Conservation (phyloP, 2,797 vertebrate species). For the Poliocrania exsul region DNA sequence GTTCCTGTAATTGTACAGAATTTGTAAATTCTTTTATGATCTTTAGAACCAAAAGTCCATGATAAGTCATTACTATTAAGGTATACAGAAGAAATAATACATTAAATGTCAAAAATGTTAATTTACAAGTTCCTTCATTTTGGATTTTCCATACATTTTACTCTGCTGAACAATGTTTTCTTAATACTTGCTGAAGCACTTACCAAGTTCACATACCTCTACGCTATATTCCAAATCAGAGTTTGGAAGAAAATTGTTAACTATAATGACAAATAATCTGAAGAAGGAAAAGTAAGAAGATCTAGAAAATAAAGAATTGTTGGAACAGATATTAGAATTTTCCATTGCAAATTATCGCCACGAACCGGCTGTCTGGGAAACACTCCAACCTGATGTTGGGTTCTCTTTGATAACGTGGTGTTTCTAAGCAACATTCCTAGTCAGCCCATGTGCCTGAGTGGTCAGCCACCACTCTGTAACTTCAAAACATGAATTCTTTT, state of each 20-base stretch:
- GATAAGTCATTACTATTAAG: background rate
- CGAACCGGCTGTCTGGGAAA: conserved; percentile 70
- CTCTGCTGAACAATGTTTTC: background rate
- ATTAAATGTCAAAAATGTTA: background rate
- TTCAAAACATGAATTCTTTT: conserved; percentile 58
- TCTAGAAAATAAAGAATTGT: conserved; percentile 66
- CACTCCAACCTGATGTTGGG: conserved; percentile 69
- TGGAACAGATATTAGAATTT: conserved; percentile 71
- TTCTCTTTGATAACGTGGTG: conserved; percentile 65
- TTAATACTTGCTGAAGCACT: background rate
- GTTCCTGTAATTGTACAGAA: background rate
- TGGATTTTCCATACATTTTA: background rate
- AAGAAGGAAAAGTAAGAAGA: conserved; percentile 39
- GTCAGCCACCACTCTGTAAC: conserved; percentile 50
- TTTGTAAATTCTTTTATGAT: background rate
- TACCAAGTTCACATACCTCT: background rate
- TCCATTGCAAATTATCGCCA: conserved; percentile 71
- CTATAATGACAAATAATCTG: conserved; percentile 32
- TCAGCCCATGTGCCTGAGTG: conserved; percentile 8
- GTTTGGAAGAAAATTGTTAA: background rate
- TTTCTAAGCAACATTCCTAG: conserved; percentile 68
- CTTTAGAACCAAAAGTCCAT: background rate
- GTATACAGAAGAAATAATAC: background rate
- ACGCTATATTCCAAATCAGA: background rate
- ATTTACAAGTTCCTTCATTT: background rate